Evolutionary conservation across 1,140 invertebrate species (phyloP).

Genomic region (Nephila pilipes): DNA sequence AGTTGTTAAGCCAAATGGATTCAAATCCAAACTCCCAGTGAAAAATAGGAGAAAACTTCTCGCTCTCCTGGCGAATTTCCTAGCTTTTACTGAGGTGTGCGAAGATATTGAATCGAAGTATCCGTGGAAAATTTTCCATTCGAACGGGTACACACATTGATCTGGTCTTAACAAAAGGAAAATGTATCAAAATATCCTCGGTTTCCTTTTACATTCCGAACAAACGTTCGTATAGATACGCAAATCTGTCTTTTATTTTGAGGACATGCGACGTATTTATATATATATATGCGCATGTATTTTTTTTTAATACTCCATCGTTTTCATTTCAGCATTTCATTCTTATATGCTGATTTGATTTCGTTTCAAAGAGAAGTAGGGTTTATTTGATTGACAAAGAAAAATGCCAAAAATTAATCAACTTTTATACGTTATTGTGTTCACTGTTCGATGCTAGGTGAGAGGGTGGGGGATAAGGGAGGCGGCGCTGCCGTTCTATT

Average conservation of each 20-base stretch:
- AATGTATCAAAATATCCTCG: constrained; percentile 23
- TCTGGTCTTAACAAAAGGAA: constrained; percentile 3
- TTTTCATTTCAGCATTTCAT: background rate
- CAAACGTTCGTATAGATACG: constrained; percentile 17
- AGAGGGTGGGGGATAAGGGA: background rate
- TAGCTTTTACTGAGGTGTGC: background rate
- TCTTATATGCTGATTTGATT: constrained; percentile 21
- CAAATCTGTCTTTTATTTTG: constrained; percentile 54
- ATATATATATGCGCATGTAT: background rate
- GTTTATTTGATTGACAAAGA: constrained; percentile 69
- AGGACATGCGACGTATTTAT: background rate
- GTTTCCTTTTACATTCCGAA: background rate
- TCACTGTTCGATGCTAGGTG: background rate
- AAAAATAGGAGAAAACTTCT: constrained; percentile 30
- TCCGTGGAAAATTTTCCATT: background rate
- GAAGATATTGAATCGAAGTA: constrained; percentile 24
- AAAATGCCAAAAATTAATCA: constrained; percentile 70
- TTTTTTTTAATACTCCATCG: background rate
- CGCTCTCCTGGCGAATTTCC: background rate
- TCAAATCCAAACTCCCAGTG: constrained; percentile 4
- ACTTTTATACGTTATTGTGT: constrained; percentile 39
- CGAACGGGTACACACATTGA: constrained; percentile 7
- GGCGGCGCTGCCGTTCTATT: background rate
- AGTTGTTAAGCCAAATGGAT: constrained; percentile 42
- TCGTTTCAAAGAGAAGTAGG: background rate